A percentile compares a stretch with the other conserved stretches of the same genome.
Evolutionary conservation across 2,888 invertebrate species (phyloP).

Genomic region (Tachina lurida): DNA sequence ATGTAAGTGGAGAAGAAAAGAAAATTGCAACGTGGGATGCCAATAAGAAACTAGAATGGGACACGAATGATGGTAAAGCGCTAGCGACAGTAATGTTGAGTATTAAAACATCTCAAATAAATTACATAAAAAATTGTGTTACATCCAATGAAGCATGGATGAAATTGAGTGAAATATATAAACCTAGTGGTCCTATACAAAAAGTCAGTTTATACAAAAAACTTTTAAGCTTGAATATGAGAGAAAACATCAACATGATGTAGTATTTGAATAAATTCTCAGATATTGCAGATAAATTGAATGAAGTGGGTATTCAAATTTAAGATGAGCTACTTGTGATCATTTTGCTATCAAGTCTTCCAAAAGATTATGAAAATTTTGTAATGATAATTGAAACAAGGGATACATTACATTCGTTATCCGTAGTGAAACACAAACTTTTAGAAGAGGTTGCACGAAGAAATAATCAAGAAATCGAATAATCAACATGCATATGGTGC

Average conservation of each 20-base stretch:
- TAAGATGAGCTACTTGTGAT: constrained; percentile 42
- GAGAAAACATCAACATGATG: too few species aligned
- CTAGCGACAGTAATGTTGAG: constrained; percentile 49
- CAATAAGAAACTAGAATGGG: constrained; percentile 2
- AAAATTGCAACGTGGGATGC: constrained; percentile 5
- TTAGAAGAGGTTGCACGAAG: constrained; percentile 33
- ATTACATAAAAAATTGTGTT: constrained; percentile 57
- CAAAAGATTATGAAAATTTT: constrained; percentile 55
- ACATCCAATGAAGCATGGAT: constrained; percentile 63
- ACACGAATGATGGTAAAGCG: not conserved
- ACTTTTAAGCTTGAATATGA: constrained; percentile 49
- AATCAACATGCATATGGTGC: not conserved
- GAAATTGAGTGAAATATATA: constrained; percentile 38
- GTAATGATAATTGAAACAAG: constrained; percentile 66
- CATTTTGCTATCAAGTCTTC: constrained; percentile 7
- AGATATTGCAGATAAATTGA: constrained; percentile 14
- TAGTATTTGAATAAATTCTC: constrained; percentile 34
- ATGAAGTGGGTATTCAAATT: constrained; percentile 42
- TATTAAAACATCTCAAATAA: constrained; percentile 51
- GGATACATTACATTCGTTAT: constrained; percentile 39
- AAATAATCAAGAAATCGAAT: not conserved
- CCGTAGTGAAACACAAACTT: constrained; percentile 57
- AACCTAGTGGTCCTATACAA: constrained; percentile 50
- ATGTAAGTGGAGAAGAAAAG: constrained; percentile 1
- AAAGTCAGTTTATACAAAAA: constrained; percentile 13